These are phyloP conservation scores for Lanius collurio DNA, from an alignment of 2,113 vertebrate genomes.

Conservation along the genomic window DNA sequence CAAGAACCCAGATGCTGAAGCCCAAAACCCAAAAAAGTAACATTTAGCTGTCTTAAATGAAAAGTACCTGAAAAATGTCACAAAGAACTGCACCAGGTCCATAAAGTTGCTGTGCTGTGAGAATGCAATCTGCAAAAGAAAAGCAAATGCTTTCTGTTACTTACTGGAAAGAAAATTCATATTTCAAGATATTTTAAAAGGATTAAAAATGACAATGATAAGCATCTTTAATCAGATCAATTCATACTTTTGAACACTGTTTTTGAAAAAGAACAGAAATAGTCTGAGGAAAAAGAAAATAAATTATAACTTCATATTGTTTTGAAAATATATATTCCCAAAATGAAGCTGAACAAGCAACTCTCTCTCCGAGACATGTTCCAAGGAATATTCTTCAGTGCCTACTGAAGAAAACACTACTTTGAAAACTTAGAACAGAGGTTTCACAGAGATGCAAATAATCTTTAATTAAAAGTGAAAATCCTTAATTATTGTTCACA, in stretches of 20 bases:
- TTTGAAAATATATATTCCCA: not conserved
- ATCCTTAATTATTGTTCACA: not conserved
- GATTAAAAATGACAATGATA: not conserved
- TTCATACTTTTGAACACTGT: not conserved
- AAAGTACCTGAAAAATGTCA: constrained; percentile 98
- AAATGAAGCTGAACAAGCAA: not conserved
- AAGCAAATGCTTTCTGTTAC: constrained; percentile 49
- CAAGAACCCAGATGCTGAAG: not conserved
- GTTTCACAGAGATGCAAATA: not conserved
- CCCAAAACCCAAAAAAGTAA: not conserved
- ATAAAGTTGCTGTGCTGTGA: constrained; percentile 99
- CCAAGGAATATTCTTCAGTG: not conserved
- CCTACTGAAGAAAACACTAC: not conserved
- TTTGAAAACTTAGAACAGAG: not conserved
- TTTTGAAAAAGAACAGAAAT: not conserved
- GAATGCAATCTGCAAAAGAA: constrained; percentile 91
- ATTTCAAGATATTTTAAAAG: not conserved
- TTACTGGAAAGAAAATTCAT: not conserved
- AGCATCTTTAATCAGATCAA: not conserved
- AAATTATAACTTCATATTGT: not conserved
- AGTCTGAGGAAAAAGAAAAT: not conserved
- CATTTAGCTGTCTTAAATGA: not conserved
- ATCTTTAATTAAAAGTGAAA: not conserved
- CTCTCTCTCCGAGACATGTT: not conserved
- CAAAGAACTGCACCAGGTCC: constrained; percentile 99